Percentiles rank a stretch among this genome's conserved stretches.
These are phyloP conservation scores for Drosophila hydei DNA, from an alignment of 1,140 invertebrate species.

Conservation along the genomic window DNA sequence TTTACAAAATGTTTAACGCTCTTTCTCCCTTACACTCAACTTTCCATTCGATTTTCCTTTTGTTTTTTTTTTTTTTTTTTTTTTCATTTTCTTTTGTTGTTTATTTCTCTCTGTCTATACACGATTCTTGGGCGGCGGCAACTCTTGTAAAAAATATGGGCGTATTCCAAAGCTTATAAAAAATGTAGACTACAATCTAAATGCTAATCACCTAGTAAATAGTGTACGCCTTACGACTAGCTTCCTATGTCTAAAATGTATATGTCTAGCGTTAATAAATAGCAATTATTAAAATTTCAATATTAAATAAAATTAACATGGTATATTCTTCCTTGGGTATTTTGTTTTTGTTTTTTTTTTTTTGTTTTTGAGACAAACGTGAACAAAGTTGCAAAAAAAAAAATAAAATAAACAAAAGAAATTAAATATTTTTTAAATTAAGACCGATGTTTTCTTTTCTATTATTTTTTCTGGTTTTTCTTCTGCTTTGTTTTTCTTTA, in stretches of 20 bases:
- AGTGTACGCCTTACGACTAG: constrained; percentile 25
- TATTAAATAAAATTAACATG: constrained; percentile 40
- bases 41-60: background rate
- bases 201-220: constrained; percentile 30
- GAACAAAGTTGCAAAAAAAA: background rate
- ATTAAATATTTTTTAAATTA: constrained; percentile 9
- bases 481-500: background rate
- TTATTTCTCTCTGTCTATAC: constrained; percentile 20
- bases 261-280: constrained; percentile 67
- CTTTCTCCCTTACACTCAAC: background rate
- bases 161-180: constrained; percentile 26
- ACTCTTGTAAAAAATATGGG: constrained; percentile 39
- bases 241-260: constrained; percentile 37
- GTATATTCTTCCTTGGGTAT: constrained; percentile 16
- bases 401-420: background rate
- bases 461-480: background rate
- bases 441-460: background rate
- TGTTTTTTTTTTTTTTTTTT: background rate
- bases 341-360: background rate
- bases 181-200: constrained; percentile 38
- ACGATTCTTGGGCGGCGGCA: constrained; percentile 45
- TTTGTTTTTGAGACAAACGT: constrained; percentile 23
- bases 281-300: constrained; percentile 47
- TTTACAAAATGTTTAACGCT: constrained; percentile 41
- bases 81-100: background rate